Evolutionary conservation across 2,797 vertebrate genomes (phyloP).

Genomic region (Chaenodraco wilsoni): DNA sequence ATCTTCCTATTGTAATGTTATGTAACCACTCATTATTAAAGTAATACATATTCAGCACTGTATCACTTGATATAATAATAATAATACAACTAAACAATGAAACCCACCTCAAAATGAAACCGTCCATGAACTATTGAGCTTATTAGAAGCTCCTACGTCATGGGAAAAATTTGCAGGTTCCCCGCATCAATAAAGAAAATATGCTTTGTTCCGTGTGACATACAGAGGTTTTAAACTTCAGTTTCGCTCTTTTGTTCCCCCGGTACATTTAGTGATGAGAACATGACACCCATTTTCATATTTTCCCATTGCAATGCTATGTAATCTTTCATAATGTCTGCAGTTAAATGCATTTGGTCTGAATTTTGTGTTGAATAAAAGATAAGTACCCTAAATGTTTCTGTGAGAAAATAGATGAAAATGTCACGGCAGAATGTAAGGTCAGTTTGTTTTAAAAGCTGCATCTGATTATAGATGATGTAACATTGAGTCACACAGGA

Average conservation of each 20-base stretch:
- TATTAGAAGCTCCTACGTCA: too few relatives aligned
- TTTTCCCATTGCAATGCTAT: neutral
- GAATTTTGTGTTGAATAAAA: slow-evolving; percentile 55
- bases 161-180: too few relatives aligned
- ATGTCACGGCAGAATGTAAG: slow-evolving; percentile 54
- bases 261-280: slow-evolving; percentile 1
- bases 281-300: neutral
- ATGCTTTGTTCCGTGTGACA: too few relatives aligned
- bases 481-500: slow-evolving; percentile 17
- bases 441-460: slow-evolving; percentile 31
- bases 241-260: neutral
- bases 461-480: neutral
- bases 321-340: slow-evolving; percentile 29
- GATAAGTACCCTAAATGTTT: slow-evolving; percentile 47
- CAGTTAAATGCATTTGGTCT: slow-evolving; percentile 28
- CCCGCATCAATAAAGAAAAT: too few relatives aligned
- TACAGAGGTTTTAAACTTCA: too few relatives aligned
- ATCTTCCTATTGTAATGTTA: too few relatives aligned
- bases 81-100: too few relatives aligned
- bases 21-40: too few relatives aligned
- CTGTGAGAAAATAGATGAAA: slow-evolving; percentile 39
- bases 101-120: too few relatives aligned
- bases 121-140: too few relatives aligned
- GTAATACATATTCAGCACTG: too few relatives aligned
- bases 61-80: too few relatives aligned